These are phyloP conservation scores for Pachypsylla venusta DNA, from an alignment of 1,140 invertebrate genomes.

Conservation along the genomic window DNA sequence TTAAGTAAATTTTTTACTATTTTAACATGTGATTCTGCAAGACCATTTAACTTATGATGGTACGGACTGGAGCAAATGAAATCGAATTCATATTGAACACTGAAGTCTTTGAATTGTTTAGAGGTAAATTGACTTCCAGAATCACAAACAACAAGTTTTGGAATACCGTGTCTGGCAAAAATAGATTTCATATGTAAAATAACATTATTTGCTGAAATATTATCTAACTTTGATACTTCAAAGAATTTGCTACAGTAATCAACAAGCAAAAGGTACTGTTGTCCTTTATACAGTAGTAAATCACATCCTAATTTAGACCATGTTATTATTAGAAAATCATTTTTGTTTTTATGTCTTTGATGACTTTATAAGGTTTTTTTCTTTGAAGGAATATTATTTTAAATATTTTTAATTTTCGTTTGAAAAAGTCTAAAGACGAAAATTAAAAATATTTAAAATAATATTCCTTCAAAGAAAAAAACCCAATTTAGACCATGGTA, in stretches of 20 bases:
- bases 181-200: slow-evolving; percentile 22
- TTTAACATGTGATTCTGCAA: slow-evolving; percentile 17
- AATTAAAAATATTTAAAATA: no score
- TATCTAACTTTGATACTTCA: slow-evolving; percentile 12
- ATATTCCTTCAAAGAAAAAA: no score
- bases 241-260: slow-evolving; percentile 21
- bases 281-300: neutral
- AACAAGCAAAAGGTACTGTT: slow-evolving; percentile 15
- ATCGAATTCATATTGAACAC: slow-evolving; percentile 10
- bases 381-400: no score
- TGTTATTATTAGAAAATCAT: no score
- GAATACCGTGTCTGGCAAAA: slow-evolving; percentile 27
- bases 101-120: slow-evolving; percentile 17
- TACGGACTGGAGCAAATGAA: slow-evolving; percentile 14
- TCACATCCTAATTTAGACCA: slow-evolving; percentile 14
- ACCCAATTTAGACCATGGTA: slow-evolving; percentile 10
- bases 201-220: slow-evolving; percentile 2
- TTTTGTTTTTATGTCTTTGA: no score
- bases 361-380: no score
- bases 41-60: slow-evolving; percentile 17
- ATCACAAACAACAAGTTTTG: slow-evolving; percentile 25
- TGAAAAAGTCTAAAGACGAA: no score
- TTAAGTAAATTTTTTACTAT: slow-evolving; percentile 16
- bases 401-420: no score
- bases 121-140: slow-evolving; percentile 21